Evolutionary conservation across 1,140 invertebrate genomes (phyloP).

Genomic region (Sipha flava): DNA sequence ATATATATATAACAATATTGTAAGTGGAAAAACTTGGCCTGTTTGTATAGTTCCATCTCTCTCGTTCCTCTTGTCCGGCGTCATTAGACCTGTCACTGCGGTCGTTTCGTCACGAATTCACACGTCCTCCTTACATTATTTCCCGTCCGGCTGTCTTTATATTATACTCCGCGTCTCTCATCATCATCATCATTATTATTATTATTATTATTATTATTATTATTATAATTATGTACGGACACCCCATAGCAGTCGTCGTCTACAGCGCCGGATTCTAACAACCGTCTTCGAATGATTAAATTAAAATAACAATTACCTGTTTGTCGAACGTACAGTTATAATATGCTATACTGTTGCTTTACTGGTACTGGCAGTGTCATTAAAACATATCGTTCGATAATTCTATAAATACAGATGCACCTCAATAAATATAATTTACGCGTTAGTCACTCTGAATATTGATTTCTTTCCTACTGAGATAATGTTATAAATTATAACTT

Average conservation of each 20-base stretch:
- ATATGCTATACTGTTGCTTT: too few relatives aligned
- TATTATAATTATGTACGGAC: too few relatives aligned
- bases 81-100: not conserved
- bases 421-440: too few relatives aligned
- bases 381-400: too few relatives aligned
- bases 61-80: not conserved
- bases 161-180: not conserved
- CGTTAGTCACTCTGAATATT: too few relatives aligned
- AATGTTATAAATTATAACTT: too few relatives aligned
- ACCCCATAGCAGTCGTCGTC: not conserved
- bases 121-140: too few relatives aligned
- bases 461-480: too few relatives aligned
- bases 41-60: not conserved
- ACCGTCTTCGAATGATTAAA: not conserved
- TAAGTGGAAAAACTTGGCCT: not conserved
- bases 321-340: not conserved
- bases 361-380: too few relatives aligned
- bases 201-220: too few relatives aligned
- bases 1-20: not conserved
- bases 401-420: too few relatives aligned
- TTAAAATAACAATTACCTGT: not conserved
- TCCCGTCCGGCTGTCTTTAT: not conserved
- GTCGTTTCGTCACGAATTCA: conserved; percentile 8
- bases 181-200: too few relatives aligned
- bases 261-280: not conserved